Base-by-base conservation (phyloP, 2,888 invertebrate genomes). In the Pristionchus entomophagus region DNA sequence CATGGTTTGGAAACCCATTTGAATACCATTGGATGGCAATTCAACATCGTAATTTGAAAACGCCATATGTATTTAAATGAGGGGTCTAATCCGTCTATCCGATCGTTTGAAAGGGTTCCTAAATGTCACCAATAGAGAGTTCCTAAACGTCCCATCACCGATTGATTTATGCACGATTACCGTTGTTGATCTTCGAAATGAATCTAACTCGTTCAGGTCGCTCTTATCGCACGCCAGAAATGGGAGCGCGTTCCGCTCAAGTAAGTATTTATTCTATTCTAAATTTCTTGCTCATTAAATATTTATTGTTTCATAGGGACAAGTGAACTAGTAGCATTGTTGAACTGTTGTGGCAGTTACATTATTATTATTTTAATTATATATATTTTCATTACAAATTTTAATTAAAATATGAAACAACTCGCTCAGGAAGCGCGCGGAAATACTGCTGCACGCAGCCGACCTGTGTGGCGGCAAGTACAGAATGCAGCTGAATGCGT, bases 211-310 rank as follows among this genome's bases (percentile, higher is more conserved):
- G 0, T 73, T 73, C 73, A 73, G 73, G 90, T 95, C 2, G 96
- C 97, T 0, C 95, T 96, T 38, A 96, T 96, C 89, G 96, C 96
- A 1, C 97, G 98, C 93, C 95, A 95, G 65, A 95, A 96, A 93
- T 99, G 99, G 99, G 98, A 98, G 94, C 95, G 95, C 89, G 96
- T 96, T 17, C 96, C 98, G 0, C 94, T 98, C 41, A 95, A 95
- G 91, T 91, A 73, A 69, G 84, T 35, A 1, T 5, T 59, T 26
- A 77, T 77, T 19, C 26, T 32, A 26, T 32, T 62, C 62, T 26
- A 62, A 32, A n/a, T 26, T 19, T 69, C 22, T 77, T 77, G n/a
- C 5, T 2, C 29, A 65, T 35, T 32, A 14, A n/a, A n/a, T n/a
- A n/a, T n/a, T n/a, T n/a, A n/a, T n/a, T n/a, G n/a, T n/a, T n/a